These are phyloP conservation scores for Myrmecobius fasciatus DNA, from an alignment of 2,113 vertebrate species.

Conservation along the genomic window DNA sequence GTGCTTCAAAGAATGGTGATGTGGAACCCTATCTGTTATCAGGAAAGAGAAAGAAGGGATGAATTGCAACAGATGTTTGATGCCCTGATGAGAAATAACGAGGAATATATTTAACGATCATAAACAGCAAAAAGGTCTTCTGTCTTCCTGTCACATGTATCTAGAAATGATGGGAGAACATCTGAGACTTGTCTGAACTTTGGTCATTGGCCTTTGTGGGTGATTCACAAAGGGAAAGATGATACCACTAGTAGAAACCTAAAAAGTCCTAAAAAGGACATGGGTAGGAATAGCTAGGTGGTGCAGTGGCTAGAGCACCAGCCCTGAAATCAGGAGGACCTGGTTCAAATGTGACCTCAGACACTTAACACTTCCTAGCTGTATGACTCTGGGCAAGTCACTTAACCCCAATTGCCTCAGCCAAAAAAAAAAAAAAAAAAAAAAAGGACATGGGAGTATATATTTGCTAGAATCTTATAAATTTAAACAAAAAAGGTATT, in stretches of 20 bases:
- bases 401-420: too few species aligned
- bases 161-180: background rate
- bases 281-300: too few species aligned
- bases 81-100: background rate
- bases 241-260: background rate
- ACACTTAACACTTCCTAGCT: too few species aligned
- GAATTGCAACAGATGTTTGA: background rate
- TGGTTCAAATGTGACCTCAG: too few species aligned
- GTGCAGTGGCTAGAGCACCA: too few species aligned
- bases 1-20: background rate
- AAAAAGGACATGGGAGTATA: background rate
- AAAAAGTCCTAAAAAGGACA: background rate
- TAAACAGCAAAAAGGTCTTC: background rate
- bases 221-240: background rate
- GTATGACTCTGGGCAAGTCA: too few species aligned
- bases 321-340: too few species aligned
- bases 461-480: background rate
- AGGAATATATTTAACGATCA: background rate
- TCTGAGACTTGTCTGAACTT: background rate
- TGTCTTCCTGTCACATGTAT: background rate
- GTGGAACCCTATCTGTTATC: background rate
- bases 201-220: background rate
- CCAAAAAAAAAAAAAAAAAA: too few species aligned
- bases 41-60: background rate
- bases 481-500: background rate